Percentiles rank a stretch among this genome's conserved stretches.
Evolutionary conservation across 2,113 vertebrate species (phyloP).

Genomic region (Tragulus kanchil): DNA sequence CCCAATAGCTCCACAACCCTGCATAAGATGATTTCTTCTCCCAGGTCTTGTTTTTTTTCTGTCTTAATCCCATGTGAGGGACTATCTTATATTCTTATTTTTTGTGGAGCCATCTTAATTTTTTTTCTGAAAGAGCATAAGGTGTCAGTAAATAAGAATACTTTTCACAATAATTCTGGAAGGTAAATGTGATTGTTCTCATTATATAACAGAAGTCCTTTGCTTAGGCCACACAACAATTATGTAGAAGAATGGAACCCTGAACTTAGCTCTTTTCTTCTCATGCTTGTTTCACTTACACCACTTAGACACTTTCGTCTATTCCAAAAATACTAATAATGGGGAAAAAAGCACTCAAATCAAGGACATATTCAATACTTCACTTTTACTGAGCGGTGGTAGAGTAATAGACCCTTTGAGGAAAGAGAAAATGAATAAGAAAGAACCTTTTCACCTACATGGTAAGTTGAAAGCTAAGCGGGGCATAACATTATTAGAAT

Average conservation of each 20-base stretch:
- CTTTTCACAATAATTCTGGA: background rate
- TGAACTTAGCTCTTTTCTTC: background rate
- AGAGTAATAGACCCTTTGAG: background rate
- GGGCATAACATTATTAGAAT: background rate
- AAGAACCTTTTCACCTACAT: background rate
- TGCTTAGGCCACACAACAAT: background rate
- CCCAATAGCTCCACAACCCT: background rate
- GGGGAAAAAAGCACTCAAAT: background rate
- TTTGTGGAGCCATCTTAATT: background rate
- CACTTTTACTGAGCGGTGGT: background rate
- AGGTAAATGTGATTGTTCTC: background rate
- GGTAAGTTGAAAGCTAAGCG: background rate
- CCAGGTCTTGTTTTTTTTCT: background rate
- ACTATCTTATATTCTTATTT: background rate
- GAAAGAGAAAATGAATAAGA: background rate
- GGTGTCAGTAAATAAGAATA: background rate
- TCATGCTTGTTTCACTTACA: background rate
- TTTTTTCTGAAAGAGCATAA: background rate
- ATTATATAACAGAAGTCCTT: background rate
- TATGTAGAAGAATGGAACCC: background rate
- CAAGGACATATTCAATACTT: background rate
- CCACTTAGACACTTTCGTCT: background rate
- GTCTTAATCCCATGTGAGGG: background rate
- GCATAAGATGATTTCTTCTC: background rate
- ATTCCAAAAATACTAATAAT: background rate